Evolutionary conservation across 2,888 invertebrate species (phyloP).

Genomic region (Archips xylosteana): DNA sequence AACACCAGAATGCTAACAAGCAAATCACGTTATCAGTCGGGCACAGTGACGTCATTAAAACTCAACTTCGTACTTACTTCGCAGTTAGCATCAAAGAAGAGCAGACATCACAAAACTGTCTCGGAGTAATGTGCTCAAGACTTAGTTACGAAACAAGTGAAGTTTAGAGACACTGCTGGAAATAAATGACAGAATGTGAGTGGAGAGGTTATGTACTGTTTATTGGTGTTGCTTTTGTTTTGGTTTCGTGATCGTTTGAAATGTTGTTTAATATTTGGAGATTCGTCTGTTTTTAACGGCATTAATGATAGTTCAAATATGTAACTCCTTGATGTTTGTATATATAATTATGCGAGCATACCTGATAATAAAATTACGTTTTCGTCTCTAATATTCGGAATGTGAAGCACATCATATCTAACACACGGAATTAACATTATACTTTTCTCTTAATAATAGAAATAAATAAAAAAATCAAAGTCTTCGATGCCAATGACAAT

Average conservation of each 20-base stretch:
- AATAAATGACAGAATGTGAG: slow-evolving; percentile 23
- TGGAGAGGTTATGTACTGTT: slow-evolving; percentile 10
- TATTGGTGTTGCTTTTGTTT: not conserved
- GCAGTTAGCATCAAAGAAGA: slow-evolving; percentile 35
- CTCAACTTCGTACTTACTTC: slow-evolving; percentile 37
- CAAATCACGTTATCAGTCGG: slow-evolving; percentile 41
- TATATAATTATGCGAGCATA: no score
- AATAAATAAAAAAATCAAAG: no score
- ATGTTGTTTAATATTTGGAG: not conserved
- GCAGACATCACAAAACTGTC: slow-evolving; percentile 36
- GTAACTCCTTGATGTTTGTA: no score
- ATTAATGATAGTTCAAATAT: no score
- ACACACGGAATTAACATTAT: no score
- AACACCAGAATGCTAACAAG: slow-evolving; percentile 32
- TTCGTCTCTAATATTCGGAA: no score
- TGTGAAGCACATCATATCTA: no score
- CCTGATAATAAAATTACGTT: no score
- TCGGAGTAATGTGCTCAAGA: slow-evolving; percentile 30
- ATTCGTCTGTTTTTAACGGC: not conserved
- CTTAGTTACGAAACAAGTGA: slow-evolving; percentile 30
- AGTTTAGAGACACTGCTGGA: slow-evolving; percentile 17
- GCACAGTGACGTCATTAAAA: slow-evolving; percentile 38
- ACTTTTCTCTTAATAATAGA: no score
- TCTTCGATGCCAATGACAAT: no score
- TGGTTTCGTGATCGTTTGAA: not conserved